Percentiles rank a stretch among this genome's conserved stretches.
Conservation (phyloP, 2,113 vertebrate genomes). For the Tetrao urogallus region DNA sequence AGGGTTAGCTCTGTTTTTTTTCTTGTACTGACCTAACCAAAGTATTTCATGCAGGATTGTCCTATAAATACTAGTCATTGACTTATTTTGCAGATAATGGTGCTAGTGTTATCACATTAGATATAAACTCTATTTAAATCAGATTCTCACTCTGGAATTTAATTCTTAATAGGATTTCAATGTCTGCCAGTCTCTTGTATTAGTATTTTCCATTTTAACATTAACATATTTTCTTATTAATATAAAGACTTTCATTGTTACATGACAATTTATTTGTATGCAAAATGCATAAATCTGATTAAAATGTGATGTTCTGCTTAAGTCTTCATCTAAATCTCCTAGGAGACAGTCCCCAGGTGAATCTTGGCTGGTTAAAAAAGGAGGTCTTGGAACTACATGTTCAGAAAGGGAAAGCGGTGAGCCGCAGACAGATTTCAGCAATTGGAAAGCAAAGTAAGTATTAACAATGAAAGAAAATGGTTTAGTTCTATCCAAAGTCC, state of each 20-base stretch:
- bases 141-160: constrained; percentile 39
- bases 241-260: constrained; percentile 31
- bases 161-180: constrained; percentile 65
- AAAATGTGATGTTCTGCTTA: constrained; percentile 59
- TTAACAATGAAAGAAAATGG: constrained; percentile 65
- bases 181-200: constrained; percentile 22
- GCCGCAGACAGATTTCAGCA: constrained; percentile 50
- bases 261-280: constrained; percentile 59
- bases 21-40: neutral
- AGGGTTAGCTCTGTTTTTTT: neutral
- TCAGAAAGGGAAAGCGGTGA: constrained; percentile 60
- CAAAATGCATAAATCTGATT: constrained; percentile 53
- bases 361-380: constrained; percentile 61
- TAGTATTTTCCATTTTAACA: constrained; percentile 56
- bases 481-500: constrained; percentile 39
- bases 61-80: neutral
- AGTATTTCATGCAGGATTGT: neutral
- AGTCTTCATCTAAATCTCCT: constrained; percentile 58
- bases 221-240: constrained; percentile 39
- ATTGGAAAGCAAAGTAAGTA: constrained; percentile 54
- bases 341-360: constrained; percentile 54
- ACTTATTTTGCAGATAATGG: constrained; percentile 59
- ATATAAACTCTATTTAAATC: constrained; percentile 68
- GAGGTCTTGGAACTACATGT: constrained; percentile 66
- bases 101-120: constrained; percentile 30